Base-by-base conservation (phyloP, 2,888 invertebrate genomes). In the Syrphus vitripennis region DNA sequence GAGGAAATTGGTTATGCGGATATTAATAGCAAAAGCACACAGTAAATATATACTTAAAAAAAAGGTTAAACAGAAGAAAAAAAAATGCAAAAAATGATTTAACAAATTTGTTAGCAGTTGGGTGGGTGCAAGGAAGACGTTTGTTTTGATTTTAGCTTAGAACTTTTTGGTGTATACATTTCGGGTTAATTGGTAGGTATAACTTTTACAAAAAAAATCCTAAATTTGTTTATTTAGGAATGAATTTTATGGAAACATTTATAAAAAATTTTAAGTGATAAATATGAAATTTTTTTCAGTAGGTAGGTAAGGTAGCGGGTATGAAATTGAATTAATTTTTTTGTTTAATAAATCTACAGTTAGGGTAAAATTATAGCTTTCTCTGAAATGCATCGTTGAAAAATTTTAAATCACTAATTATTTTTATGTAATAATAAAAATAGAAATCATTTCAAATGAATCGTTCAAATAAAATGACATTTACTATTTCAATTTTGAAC, bases 11-110 rank as follows among this genome's bases (percentile, higher is more conserved):
- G 76, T 61, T 81, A 48, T 48, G 67, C 67, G 84, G 76, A 81
- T 76, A 81, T 84, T 84, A 84, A 84, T 84, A 84, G 75, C 59
- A 70, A 84, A 80, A 71, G 57, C 55, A 76, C 80, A 71, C 37
- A 42, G 37, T 53, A 29, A 48, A 50, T 14, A 53, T 19, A 31
- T n/a, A n/a, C 29, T 1, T 7, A 14, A 4, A 67, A 40, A 57
- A 70, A 48, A 45, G 63, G 26, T 16, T 31, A 19, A 10, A 40
- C n/a, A 57, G 57, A 21, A 42, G 40, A 48, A 21, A 48, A 42
- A 45, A 59, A 65, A 40, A 34, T 24, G 12, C 48, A 65, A 65
- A 50, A 63, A 57, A 65, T 76, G 42, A 61, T 63, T 65, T 42
- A 69, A 57, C 31, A 57, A 19, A 19, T 57, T 31, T 12, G 9